These are phyloP conservation scores for Polymixis lichenea DNA, from an alignment of 2,888 invertebrate species.

Conservation along the genomic window DNA sequence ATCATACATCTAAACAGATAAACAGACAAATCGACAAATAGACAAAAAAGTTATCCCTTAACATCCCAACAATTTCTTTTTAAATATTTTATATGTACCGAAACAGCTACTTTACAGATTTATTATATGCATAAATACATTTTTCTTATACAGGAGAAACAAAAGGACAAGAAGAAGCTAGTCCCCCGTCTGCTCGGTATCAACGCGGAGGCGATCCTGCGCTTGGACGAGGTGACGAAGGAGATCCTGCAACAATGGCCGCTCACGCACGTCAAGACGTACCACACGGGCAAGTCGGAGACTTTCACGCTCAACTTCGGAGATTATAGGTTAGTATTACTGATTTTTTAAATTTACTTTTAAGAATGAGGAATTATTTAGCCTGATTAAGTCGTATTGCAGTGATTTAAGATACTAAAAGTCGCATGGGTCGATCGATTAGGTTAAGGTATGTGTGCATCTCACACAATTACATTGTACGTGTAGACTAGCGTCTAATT, in stretches of 20 bases:
- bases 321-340: conserved; percentile 93
- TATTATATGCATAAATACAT: no score
- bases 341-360: background rate
- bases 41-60: no score
- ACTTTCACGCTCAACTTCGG: conserved; percentile 99
- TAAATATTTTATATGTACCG: no score
- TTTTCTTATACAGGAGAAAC: conserved; percentile 92
- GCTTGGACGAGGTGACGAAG: conserved; percentile 99
- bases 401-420: background rate
- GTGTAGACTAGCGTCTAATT: no score
- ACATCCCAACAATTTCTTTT: no score
- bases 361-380: background rate
- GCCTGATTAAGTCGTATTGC: background rate
- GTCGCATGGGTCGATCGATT: no score
- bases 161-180: conserved; percentile 99
- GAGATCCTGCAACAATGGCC: conserved; percentile 99
- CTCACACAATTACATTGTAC: no score
- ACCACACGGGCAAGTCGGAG: conserved; percentile 98
- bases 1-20: no score
- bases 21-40: no score
- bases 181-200: conserved; percentile 99
- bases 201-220: conserved; percentile 98
- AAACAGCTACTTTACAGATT: no score
- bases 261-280: conserved; percentile 98
- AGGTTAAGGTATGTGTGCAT: no score